phyloP scores from a whole-genome alignment of 1,140 invertebrate genomes.

The Drosophila trapezifrons region DNA sequence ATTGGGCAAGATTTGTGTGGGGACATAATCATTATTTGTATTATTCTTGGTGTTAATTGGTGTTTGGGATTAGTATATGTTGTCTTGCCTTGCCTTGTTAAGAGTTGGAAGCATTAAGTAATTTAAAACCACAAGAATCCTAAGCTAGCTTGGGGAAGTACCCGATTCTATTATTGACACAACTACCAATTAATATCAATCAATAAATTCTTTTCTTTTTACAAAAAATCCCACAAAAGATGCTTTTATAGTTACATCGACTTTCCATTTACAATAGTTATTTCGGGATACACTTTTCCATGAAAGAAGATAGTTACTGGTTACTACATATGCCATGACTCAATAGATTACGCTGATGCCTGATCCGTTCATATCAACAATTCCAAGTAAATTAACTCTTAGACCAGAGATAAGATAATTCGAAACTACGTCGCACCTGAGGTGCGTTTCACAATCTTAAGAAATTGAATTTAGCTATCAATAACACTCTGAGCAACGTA shows the following conservation, averaged over 20 bases:
- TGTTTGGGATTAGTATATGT: not conserved
- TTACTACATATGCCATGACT: slow-evolving; percentile 17
- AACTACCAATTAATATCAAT: no score
- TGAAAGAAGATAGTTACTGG: slow-evolving; percentile 3
- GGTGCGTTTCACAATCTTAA: not conserved
- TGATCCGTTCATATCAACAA: slow-evolving; percentile 2
- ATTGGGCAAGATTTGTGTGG: not conserved
- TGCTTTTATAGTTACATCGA: not conserved
- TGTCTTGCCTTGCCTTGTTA: no score
- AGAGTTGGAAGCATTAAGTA: not conserved
- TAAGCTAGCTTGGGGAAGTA: no score
- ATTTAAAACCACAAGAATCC: not conserved
- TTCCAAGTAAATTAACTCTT: slow-evolving; percentile 1
- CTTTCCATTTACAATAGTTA: not conserved
- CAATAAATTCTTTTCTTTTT: no score
- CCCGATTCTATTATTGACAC: no score
- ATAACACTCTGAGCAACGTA: not conserved
- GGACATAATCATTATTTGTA: not conserved
- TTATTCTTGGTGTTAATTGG: not conserved
- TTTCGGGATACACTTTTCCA: not conserved
- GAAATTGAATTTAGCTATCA: slow-evolving; percentile 1
- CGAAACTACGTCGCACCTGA: slow-evolving; percentile 11
- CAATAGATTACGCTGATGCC: slow-evolving; percentile 31
- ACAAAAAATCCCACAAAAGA: not conserved
- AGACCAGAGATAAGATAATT: slow-evolving; percentile 30